Evolutionary conservation across 1,140 invertebrate species (phyloP).

Genomic region (Uloborus diversus): DNA sequence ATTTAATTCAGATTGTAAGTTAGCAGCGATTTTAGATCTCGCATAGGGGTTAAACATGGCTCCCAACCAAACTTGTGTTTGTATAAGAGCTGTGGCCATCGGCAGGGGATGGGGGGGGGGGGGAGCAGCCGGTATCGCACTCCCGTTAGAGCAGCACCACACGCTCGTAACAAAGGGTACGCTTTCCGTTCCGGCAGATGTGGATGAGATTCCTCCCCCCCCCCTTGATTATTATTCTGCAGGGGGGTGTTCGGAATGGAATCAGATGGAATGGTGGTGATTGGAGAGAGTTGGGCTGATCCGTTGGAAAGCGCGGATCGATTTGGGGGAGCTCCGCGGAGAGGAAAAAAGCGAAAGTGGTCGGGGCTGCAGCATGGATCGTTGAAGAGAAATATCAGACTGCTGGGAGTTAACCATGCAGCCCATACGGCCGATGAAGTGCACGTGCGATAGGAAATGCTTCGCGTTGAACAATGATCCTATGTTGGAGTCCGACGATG

Average conservation of each 20-base stretch:
- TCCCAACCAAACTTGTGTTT: too few species aligned
- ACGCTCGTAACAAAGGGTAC: slow-evolving; percentile 46
- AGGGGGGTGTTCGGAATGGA: not conserved
- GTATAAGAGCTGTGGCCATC: not conserved
- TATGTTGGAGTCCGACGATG: too few species aligned
- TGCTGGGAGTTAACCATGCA: too few species aligned
- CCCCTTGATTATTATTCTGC: not conserved
- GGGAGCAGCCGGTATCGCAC: slow-evolving; percentile 43
- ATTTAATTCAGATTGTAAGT: too few species aligned
- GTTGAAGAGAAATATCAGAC: too few species aligned
- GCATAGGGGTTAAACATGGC: too few species aligned
- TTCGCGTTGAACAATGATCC: too few species aligned
- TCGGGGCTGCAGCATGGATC: not conserved
- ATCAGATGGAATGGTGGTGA: slow-evolving; percentile 28
- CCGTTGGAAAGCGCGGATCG: slow-evolving; percentile 4
- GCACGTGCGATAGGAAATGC: too few species aligned
- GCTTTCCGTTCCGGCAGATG: slow-evolving; percentile 30
- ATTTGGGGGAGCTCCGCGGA: not conserved
- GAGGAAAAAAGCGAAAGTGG: too few species aligned
- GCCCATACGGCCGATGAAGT: too few species aligned
- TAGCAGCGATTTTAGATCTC: too few species aligned
- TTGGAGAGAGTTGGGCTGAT: not conserved
- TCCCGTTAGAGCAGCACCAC: slow-evolving; percentile 1
- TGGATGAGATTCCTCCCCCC: slow-evolving; percentile 27
- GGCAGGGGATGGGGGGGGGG: slow-evolving; percentile 35